phyloP scores from a whole-genome alignment of 2,888 invertebrate species.

The Junonia oenone region DNA sequence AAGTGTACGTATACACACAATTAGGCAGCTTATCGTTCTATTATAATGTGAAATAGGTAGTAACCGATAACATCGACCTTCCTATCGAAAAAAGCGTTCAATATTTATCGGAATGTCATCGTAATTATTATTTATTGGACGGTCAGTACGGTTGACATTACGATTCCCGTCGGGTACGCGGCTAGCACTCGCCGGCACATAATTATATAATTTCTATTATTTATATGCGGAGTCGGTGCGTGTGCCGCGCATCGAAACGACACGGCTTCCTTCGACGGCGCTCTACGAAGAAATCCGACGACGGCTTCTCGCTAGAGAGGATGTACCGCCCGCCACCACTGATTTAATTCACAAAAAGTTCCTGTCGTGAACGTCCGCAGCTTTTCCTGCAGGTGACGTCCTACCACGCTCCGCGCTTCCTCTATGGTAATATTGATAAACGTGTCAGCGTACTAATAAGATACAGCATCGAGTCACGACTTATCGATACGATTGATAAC shows the following conservation, averaged over 20 bases:
- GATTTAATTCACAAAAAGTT: constrained; percentile 66
- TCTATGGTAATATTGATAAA: constrained; percentile 58
- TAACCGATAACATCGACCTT: constrained; percentile 71
- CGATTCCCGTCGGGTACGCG: constrained; percentile 56
- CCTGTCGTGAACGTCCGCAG: constrained; percentile 48
- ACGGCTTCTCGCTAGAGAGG: constrained; percentile 66
- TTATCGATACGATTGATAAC: constrained; percentile 32
- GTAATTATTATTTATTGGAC: constrained; percentile 55
- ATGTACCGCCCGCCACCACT: constrained; percentile 55
- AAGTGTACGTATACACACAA: constrained; percentile 39
- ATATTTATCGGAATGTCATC: constrained; percentile 61
- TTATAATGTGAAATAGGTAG: constrained; percentile 67
- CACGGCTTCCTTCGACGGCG: constrained; percentile 57
- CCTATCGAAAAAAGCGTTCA: constrained; percentile 62
- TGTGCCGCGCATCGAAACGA: constrained; percentile 60
- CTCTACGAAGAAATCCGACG: constrained; percentile 57
- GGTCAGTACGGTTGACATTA: constrained; percentile 48
- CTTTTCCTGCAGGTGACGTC: constrained; percentile 57
- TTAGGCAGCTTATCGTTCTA: constrained; percentile 63
- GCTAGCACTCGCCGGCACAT: constrained; percentile 60
- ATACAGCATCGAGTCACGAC: constrained; percentile 50
- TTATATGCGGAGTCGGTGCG: constrained; percentile 65
- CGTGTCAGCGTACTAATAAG: constrained; percentile 64
- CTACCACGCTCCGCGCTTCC: constrained; percentile 54
- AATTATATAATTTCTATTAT: constrained; percentile 79